Percentiles rank a stretch among this genome's conserved stretches.
phyloP scores from a whole-genome alignment of 2,888 invertebrate genomes.

The Phasia obesa region DNA sequence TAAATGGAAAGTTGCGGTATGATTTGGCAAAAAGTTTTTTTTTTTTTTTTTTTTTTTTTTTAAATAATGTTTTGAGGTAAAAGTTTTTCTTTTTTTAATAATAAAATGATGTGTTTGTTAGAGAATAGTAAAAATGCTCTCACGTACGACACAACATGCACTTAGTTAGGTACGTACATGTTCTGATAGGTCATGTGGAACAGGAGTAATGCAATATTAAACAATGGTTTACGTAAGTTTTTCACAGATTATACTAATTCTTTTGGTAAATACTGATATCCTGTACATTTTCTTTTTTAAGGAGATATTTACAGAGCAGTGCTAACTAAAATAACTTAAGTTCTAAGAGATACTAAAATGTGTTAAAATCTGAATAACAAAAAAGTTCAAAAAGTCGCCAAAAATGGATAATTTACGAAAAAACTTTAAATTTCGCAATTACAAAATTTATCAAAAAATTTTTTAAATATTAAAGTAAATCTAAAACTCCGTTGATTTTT shows the following conservation, averaged over 20 bases:
- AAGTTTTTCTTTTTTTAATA: background rate
- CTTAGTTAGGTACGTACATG: background rate
- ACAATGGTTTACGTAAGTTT: conserved; percentile 23
- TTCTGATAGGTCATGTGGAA: conserved; percentile 6
- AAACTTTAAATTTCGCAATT: no score
- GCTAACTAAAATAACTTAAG: no score
- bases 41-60: background rate
- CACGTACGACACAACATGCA: conserved; percentile 15
- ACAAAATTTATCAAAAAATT: no score
- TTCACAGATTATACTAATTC: background rate
- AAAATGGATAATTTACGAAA: no score
- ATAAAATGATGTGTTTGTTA: background rate
- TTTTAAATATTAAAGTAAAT: no score
- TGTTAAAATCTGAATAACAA: no score
- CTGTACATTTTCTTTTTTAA: background rate
- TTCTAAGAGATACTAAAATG: no score
- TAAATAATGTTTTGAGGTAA: no score
- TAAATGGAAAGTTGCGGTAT: conserved; percentile 36
- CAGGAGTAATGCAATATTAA: conserved; percentile 10
- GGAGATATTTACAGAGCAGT: conserved; percentile 2
- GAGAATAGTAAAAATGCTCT: background rate
- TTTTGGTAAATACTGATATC: background rate
- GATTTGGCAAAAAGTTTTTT: conserved; percentile 12
- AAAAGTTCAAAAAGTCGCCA: no score
- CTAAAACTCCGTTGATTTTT: no score